Percentiles rank a stretch among this genome's conserved stretches.
phyloP scores from a whole-genome alignment of 2,797 vertebrate genomes.

The Lates japonicus region DNA sequence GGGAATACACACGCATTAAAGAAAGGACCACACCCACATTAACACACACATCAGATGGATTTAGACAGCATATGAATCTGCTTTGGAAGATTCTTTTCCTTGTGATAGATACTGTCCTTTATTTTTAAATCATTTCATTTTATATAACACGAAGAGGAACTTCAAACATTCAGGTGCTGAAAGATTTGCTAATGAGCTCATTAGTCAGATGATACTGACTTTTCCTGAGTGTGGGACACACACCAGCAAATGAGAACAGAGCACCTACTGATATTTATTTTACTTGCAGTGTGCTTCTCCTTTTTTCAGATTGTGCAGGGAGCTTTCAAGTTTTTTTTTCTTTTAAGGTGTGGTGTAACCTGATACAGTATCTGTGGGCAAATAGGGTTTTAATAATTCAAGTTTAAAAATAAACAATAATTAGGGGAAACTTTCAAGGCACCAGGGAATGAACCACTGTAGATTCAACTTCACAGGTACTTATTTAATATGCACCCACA shows the following conservation, averaged over 20 bases:
- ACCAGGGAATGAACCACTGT: slow-evolving; percentile 24
- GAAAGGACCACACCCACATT: not conserved
- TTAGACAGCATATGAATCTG: not conserved
- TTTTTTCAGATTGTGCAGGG: not conserved
- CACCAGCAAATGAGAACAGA: slow-evolving; percentile 27
- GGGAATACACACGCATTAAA: not conserved
- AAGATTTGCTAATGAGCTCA: slow-evolving; percentile 61
- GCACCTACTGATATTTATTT: slow-evolving; percentile 32
- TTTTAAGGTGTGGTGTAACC: not conserved
- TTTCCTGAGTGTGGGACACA: slow-evolving; percentile 22
- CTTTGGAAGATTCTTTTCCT: rapidly evolving
- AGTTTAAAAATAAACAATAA: slow-evolving; percentile 71
- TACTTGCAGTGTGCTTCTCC: not conserved
- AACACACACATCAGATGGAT: not conserved
- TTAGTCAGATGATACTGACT: slow-evolving; percentile 39
- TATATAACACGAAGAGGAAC: not conserved
- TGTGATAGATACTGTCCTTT: not conserved
- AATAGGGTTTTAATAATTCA: slow-evolving; percentile 41
- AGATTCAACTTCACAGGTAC: slow-evolving; percentile 35
- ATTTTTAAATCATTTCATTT: not conserved
- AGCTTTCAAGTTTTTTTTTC: slow-evolving; percentile 8
- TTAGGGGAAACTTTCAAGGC: slow-evolving; percentile 32
- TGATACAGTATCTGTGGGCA: not conserved
- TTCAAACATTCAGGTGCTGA: slow-evolving; percentile 35
- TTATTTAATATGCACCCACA: not conserved